Percentiles rank a stretch among this genome's conserved stretches.
phyloP scores from a whole-genome alignment of 2,113 vertebrate genomes.

The Solenodon paradoxus region DNA sequence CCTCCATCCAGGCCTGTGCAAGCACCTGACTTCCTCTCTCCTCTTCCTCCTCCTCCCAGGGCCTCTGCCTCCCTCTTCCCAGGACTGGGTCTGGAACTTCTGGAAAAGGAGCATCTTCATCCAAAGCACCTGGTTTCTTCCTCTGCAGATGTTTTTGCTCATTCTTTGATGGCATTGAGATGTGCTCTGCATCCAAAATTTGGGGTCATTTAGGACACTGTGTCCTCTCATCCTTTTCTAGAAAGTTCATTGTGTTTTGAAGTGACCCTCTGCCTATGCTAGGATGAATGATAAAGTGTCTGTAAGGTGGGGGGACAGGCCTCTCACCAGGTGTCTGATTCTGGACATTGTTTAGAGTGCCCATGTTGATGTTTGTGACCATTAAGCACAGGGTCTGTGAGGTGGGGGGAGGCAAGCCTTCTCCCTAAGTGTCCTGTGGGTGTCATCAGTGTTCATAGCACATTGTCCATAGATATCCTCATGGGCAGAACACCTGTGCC shows the following conservation, averaged over 20 bases:
- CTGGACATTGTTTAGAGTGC: no score
- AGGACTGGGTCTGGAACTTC: not conserved
- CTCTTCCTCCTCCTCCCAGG: no score
- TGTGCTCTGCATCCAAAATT: not conserved
- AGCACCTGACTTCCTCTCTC: no score
- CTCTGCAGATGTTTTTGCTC: not conserved
- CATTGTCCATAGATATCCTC: not conserved
- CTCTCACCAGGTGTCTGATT: no score
- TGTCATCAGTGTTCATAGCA: no score
- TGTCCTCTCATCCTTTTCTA: not conserved
- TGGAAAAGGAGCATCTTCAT: not conserved
- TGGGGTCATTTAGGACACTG: not conserved
- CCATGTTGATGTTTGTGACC: not conserved
- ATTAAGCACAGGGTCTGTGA: not conserved
- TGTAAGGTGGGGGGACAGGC: fast-evolving
- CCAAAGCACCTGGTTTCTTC: not conserved
- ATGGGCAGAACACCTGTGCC: no score
- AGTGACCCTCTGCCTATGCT: not conserved
- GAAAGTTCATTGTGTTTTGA: not conserved
- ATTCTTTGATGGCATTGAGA: not conserved
- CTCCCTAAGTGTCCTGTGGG: no score
- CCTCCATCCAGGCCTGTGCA: no score
- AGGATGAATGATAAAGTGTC: not conserved
- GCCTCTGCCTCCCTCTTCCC: not conserved
- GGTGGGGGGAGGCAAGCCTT: fast-evolving